Evolutionary conservation across 1,140 invertebrate genomes (phyloP), one percentile per base, ranked within the genome.

Genomic region (Marisa cornuarietis): DNA sequence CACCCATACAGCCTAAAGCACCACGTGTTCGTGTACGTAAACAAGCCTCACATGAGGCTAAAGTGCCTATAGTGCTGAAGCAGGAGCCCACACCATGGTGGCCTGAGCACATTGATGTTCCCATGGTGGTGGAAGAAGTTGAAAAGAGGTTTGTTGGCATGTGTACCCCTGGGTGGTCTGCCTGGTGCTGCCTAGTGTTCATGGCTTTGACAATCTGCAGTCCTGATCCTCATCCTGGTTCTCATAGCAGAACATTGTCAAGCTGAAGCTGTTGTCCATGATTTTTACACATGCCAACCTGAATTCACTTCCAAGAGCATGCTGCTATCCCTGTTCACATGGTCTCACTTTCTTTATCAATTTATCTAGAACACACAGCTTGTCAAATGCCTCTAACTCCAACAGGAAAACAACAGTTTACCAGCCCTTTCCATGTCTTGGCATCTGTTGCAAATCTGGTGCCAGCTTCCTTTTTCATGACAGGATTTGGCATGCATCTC

Each of bases 81-180:
- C 75, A 84, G 58, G 82, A 79, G 63, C 72, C 81, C 14, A 63
- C 79, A 49, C 79, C 78, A 52, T 78, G 71, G 71, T 83, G 81
- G 83, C 83, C 85, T 31, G 85, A 85, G 58, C 78, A 82, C 52
- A 85, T 82, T 42, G 85, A 87, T 81, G 83, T 87, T n/a, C 80
- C 83, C 13, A 52, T 71, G 26, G 83, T 79, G 61, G 81, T 81
- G 13, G 82, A 76, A 16, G 31, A n/a, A 26, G 16, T 76, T n/a
- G 80, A 81, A 66, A n/a, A 65, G 68, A 81, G 80, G 80, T 81
- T 78, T 73, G 76, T 71, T 66, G 31, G 65, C 22, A 24, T 31
- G 65, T 68, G 65, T 31, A 68, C 26, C 26, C 65, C 65, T 68
- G 65, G 65, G 10, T 68, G 65, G 11, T 68, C 26, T 58, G 54